These are phyloP conservation scores for Tragelaphus imberbis DNA, from an alignment of 2,113 vertebrate species.

Conservation along the genomic window DNA sequence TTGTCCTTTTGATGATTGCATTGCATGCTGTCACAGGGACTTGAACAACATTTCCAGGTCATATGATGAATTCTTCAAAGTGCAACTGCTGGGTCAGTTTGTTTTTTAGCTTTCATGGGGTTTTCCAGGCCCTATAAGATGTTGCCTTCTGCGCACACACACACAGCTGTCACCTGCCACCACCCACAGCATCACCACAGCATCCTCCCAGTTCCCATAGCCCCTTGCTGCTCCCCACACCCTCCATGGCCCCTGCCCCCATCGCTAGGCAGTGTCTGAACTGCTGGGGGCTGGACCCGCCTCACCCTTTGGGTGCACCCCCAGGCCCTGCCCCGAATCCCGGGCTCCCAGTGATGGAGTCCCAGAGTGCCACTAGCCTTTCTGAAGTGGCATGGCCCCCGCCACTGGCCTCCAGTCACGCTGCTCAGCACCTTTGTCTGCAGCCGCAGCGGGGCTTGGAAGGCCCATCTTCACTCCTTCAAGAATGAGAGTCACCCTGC, in stretches of 20 bases:
- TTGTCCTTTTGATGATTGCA: not conserved
- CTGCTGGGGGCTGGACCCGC: not conserved
- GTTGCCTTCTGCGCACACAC: not conserved
- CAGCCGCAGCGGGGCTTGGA: not conserved
- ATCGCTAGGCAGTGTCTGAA: not conserved
- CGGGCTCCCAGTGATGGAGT: not conserved
- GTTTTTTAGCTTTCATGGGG: not conserved
- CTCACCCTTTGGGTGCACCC: fast-evolving
- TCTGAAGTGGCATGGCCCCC: not conserved
- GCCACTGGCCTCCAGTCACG: fast-evolving
- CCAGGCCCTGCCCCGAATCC: fast-evolving
- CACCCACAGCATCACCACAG: not conserved
- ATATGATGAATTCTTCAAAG: not conserved
- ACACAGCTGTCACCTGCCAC: too few relatives aligned
- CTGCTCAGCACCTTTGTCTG: not conserved
- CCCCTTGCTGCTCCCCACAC: not conserved
- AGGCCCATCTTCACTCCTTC: not conserved
- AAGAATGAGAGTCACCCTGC: not conserved
- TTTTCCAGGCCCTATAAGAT: not conserved
- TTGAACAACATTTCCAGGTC: not conserved
- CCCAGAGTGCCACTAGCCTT: not conserved
- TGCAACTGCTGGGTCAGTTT: not conserved
- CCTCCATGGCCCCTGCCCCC: fast-evolving
- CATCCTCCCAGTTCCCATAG: not conserved
- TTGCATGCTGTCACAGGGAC: fast-evolving